Evolutionary conservation across 2,888 invertebrate genomes (phyloP), one percentile per base, ranked within the genome.

Genomic region (Masnerella sp.): DNA sequence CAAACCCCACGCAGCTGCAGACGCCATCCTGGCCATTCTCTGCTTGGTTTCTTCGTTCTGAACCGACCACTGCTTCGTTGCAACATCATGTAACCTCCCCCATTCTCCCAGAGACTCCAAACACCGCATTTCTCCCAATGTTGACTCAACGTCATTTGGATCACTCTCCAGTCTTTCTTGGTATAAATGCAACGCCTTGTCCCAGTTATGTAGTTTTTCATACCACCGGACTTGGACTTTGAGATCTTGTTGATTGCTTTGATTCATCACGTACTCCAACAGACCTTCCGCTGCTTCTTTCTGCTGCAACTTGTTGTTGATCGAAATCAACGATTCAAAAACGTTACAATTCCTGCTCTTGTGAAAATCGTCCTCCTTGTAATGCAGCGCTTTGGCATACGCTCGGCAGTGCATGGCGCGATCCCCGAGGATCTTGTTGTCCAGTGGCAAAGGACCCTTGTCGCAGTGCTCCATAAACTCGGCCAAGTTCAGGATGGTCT

Each of bases 401-500:
- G 91, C 91, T 75, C 98, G 91, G 85, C 98, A 98, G 69, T 96
- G 94, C 94, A 99, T 97, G 0, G 99, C 99, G 51, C 96, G 90
- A 78, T 97, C 95, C 0, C 98, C 98, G 0, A 99, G 88, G 49
- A 97, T 88, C 68, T 94, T 93, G 0, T 95, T 92, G 69, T 96
- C 94, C 69, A 99, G 91, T 0, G 98, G 98, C 73, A 99, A 88
- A 0, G 98, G 95, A 17, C 98, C 98, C 83, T 96, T 94, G 83
- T 99, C 99, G 83, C 98, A 99, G 85, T 99, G 99, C 82, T 99
- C 99, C 97, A 99, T 98, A 83, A 99, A 99, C 88, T 99, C 99
- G 0, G 98, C 98, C 74, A 99, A 89, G 89, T 99, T 99, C 9
- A 99, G 90, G 72, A 99, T 95, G 0, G 97, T 97, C 83, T 98